Evolutionary conservation across 2,888 invertebrate genomes (phyloP).

Genomic region (Drosophila leonis): DNA sequence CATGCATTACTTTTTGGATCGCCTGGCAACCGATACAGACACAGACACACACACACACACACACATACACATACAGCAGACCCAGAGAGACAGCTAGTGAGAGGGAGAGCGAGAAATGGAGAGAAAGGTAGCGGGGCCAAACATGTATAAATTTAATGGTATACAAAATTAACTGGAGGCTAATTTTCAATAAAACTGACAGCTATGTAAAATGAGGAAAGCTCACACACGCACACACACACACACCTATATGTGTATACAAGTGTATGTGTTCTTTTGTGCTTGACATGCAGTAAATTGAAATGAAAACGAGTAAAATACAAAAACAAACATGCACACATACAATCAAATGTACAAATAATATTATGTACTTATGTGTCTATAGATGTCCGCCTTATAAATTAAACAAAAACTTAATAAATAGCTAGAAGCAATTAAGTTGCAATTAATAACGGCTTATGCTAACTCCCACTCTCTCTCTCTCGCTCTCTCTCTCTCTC

Average conservation of each 20-base stretch:
- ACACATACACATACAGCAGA: not conserved
- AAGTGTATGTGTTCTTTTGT: constrained; percentile 52
- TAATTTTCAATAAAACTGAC: constrained; percentile 82
- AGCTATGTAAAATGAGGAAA: constrained; percentile 64
- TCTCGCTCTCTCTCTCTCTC: not conserved
- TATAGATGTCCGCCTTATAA: constrained; percentile 61
- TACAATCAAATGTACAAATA: constrained; percentile 28
- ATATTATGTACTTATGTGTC: constrained; percentile 24
- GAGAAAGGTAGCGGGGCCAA: constrained; percentile 22
- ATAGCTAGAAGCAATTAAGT: constrained; percentile 70
- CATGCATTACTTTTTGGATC: constrained; percentile 74
- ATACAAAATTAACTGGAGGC: constrained; percentile 78
- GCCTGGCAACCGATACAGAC: constrained; percentile 28
- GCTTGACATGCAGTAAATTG: constrained; percentile 60
- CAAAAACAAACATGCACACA: constrained; percentile 46
- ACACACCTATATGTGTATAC: constrained; percentile 9
- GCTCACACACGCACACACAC: constrained; percentile 34
- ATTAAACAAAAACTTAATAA: constrained; percentile 81
- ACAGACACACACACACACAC: not conserved
- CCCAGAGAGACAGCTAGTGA: not conserved
- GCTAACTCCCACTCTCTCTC: not conserved
- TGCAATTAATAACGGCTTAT: constrained; percentile 77
- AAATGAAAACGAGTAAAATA: constrained; percentile 60
- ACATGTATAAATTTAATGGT: constrained; percentile 75
- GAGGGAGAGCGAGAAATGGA: not conserved